Evolutionary conservation across 2,797 vertebrate species (phyloP).

Genomic region (Molossus alvarezi): DNA sequence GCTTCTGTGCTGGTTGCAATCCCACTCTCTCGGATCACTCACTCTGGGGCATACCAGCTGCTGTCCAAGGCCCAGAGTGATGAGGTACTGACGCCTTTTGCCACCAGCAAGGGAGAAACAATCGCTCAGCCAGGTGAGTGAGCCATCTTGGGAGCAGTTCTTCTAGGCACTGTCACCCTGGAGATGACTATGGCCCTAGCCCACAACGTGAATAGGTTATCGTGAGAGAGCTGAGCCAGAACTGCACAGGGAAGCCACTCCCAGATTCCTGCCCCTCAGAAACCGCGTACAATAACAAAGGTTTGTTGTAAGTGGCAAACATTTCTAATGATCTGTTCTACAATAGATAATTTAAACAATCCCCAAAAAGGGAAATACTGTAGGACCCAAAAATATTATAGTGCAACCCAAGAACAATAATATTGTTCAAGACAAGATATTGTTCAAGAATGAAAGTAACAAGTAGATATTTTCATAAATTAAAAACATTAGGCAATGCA

Average conservation of each 20-base stretch:
- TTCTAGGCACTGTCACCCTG: too few relatives aligned
- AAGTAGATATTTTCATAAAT: conserved; percentile 51
- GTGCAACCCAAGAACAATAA: conserved; percentile 49
- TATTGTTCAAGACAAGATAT: conserved; percentile 1
- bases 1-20: neutral
- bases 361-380: conserved; percentile 41
- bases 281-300: conserved; percentile 21
- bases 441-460: conserved; percentile 60
- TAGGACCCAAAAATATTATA: conserved; percentile 60
- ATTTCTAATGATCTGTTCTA: conserved; percentile 40
- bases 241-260: neutral
- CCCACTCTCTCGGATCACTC: neutral
- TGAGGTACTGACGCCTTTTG: neutral
- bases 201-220: neutral
- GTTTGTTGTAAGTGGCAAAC: conserved; percentile 28
- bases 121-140: neutral
- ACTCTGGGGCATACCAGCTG: neutral
- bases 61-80: neutral
- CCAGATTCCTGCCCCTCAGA: conserved; percentile 31
- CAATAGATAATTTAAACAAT: conserved; percentile 32
- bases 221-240: neutral
- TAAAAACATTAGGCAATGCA: neutral
- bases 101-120: neutral
- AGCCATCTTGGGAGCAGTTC: neutral
- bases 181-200: neutral